Percentiles rank a stretch among this genome's conserved stretches.
Evolutionary conservation across 2,113 vertebrate species (phyloP).

Genomic region (Zosterops borbonicus): DNA sequence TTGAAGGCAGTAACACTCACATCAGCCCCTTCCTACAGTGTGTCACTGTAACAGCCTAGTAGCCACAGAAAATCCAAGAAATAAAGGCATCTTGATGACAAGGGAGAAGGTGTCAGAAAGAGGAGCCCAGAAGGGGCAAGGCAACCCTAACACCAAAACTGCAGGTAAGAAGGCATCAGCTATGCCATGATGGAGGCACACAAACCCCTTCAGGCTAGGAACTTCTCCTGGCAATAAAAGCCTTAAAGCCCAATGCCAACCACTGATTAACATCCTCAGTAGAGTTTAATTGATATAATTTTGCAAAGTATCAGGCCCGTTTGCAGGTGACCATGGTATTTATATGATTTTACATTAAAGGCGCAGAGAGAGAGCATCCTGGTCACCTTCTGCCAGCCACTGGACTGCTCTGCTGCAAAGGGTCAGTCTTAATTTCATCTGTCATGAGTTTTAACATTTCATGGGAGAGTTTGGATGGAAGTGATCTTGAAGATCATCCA

Average conservation of each 20-base stretch:
- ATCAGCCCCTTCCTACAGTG: neutral
- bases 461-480: neutral
- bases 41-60: neutral
- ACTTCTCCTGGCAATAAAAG: neutral
- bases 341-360: neutral
- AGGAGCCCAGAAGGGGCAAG: neutral
- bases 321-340: neutral
- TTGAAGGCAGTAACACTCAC: neutral
- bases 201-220: neutral
- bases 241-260: neutral
- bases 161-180: neutral
- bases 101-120: neutral
- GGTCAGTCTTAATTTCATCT: fast-evolving
- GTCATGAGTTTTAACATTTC: neutral
- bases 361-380: neutral
- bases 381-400: no score
- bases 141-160: neutral
- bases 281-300: neutral
- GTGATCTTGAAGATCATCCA: neutral
- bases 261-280: neutral
- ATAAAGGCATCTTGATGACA: neutral
- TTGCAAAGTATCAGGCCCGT: neutral
- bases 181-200: neutral
- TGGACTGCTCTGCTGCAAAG: neutral
- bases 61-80: neutral